A percentile compares a stretch with the other conserved stretches of the same genome.
Conservation (phyloP, 2,888 invertebrate species). For the Sthenelais limicola region DNA sequence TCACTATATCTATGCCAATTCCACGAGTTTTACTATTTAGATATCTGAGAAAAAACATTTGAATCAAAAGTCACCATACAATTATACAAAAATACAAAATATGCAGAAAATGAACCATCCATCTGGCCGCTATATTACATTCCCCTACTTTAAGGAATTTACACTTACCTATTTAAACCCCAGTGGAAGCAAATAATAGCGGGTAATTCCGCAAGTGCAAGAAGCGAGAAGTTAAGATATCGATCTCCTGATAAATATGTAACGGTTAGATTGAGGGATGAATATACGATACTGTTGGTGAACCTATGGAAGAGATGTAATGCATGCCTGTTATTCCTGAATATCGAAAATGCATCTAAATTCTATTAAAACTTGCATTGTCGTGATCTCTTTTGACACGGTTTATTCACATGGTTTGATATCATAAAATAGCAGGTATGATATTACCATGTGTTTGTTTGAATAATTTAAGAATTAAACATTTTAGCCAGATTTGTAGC, state of each 20-base stretch:
- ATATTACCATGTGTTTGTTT: slow-evolving; percentile 1
- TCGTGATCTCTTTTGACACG: neutral
- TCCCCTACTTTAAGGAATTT: too few relatives aligned
- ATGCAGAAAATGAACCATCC: too few relatives aligned
- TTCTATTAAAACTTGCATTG: neutral
- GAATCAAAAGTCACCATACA: too few relatives aligned
- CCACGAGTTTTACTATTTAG: neutral
- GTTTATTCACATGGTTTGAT: too few relatives aligned
- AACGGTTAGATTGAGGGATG: slow-evolving; percentile 9
- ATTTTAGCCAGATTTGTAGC: too few relatives aligned
- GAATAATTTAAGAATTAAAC: too few relatives aligned
- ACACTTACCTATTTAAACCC: slow-evolving; percentile 4
- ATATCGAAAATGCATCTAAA: neutral
- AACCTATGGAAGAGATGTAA: slow-evolving; percentile 4
- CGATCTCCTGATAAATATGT: slow-evolving; percentile 21
- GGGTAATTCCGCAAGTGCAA: slow-evolving; percentile 11
- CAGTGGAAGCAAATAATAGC: slow-evolving; percentile 8
- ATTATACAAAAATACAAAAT: too few relatives aligned
- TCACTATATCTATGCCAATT: neutral
- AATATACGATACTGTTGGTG: slow-evolving; percentile 15
- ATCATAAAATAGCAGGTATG: too few relatives aligned
- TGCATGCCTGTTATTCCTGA: neutral
- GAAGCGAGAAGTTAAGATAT: slow-evolving; percentile 23
- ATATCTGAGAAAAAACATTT: too few relatives aligned
- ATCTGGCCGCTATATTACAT: too few relatives aligned